Percentiles rank a stretch among this genome's conserved stretches.
Evolutionary conservation across 2,888 invertebrate genomes (phyloP).

Genomic region (Platycheirus rosarum): DNA sequence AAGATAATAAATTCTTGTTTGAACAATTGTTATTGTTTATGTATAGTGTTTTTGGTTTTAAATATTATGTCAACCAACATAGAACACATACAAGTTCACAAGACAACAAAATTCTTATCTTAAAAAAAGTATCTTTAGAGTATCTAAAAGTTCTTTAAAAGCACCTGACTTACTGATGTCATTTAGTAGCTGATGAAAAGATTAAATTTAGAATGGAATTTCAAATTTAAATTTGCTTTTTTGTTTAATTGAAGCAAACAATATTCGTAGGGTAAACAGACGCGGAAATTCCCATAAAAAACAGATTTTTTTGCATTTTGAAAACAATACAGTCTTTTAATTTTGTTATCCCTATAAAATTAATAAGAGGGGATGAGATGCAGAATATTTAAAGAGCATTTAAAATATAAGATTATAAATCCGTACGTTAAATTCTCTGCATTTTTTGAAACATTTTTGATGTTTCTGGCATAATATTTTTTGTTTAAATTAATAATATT

Average conservation of each 20-base stretch:
- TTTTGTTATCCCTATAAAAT: too few relatives aligned
- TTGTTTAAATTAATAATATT: too few relatives aligned
- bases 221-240: slow-evolving; percentile 1
- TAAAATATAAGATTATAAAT: too few relatives aligned
- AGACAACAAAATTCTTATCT: too few relatives aligned
- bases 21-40: slow-evolving; percentile 6
- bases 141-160: not conserved
- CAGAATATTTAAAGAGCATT: too few relatives aligned
- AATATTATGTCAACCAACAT: not conserved
- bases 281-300: slow-evolving; percentile 4
- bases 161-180: not conserved
- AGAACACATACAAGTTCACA: too few relatives aligned
- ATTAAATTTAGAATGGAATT: not conserved
- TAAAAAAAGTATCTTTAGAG: not conserved
- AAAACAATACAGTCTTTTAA: not conserved
- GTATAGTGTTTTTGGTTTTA: not conserved
- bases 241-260: not conserved
- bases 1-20: not conserved
- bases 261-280: not conserved
- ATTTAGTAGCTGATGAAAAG: not conserved
- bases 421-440: too few relatives aligned
- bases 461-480: too few relatives aligned
- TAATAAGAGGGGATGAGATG: too few relatives aligned
- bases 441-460: too few relatives aligned
- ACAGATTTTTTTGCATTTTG: not conserved